Conservation (phyloP, 2,113 vertebrate species). For the Mionectes macconnelli region DNA sequence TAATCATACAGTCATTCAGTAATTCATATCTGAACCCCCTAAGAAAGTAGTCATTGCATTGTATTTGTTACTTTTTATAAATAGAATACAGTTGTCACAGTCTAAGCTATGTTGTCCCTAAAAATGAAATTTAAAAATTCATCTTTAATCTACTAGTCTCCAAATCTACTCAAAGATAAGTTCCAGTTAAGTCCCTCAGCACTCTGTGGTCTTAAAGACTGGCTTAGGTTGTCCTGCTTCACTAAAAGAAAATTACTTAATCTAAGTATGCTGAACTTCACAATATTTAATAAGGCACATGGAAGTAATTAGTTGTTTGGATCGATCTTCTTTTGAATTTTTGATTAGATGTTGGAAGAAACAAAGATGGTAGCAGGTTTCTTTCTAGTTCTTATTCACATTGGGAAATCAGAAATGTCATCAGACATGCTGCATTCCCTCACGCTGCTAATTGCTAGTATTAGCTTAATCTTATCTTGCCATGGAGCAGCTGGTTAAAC, state of each 20-base stretch:
- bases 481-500: background rate
- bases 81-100: background rate
- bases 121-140: background rate
- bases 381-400: background rate
- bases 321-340: background rate
- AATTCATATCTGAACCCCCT: background rate
- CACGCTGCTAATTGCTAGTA: rapidly evolving
- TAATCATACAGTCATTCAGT: background rate
- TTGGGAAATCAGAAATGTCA: background rate
- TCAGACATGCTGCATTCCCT: background rate
- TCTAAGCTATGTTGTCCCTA: background rate
- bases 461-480: background rate
- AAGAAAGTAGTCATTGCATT: background rate
- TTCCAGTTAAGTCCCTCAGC: background rate
- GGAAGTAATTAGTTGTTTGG: background rate
- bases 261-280: background rate
- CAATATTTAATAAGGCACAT: background rate
- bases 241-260: background rate
- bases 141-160: background rate
- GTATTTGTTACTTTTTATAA: background rate
- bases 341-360: background rate
- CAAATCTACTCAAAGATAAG: background rate
- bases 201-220: background rate
- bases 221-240: background rate
- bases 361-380: background rate